A percentile compares a stretch with the other conserved stretches of the same genome.
Evolutionary conservation across 2,888 invertebrate genomes (phyloP).

Genomic region (Drosophila austrosaltans): DNA sequence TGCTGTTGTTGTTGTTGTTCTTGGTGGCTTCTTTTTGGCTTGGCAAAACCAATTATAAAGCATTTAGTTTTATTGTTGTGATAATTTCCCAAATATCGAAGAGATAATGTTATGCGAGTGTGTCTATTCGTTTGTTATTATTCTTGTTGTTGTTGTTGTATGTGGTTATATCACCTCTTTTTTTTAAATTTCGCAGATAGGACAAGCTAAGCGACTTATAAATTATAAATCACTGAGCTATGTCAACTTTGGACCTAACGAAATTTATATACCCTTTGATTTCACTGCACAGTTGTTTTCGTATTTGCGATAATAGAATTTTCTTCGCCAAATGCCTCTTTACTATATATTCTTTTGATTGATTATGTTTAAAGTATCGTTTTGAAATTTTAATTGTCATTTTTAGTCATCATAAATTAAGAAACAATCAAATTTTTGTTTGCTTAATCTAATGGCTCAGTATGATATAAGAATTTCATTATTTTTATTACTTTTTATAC

Average conservation of each 20-base stretch:
- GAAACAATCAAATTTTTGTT: no score
- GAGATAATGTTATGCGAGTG: constrained; percentile 46
- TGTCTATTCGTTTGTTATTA: constrained; percentile 26
- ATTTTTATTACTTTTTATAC: no score
- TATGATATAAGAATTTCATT: no score
- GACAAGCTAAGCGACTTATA: constrained; percentile 54
- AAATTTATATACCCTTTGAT: constrained; percentile 16
- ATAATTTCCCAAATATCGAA: constrained; percentile 65
- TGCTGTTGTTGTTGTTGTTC: constrained; percentile 8
- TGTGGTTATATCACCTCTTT: constrained; percentile 48
- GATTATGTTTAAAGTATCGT: no score
- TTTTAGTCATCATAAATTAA: no score
- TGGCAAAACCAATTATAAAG: constrained; percentile 78
- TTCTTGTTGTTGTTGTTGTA: not conserved
- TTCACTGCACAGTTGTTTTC: not conserved
- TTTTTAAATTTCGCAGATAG: constrained; percentile 36
- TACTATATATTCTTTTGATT: no score
- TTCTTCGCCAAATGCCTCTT: not conserved
- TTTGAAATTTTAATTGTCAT: no score
- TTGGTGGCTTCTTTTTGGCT: constrained; percentile 34
- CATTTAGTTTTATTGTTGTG: constrained; percentile 81
- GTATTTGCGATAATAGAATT: not conserved
- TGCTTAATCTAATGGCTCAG: no score
- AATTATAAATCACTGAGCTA: constrained; percentile 45
- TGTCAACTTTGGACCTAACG: not conserved